Conservation (phyloP, 2,113 vertebrate species). For the Nothoprocta pentlandii region DNA sequence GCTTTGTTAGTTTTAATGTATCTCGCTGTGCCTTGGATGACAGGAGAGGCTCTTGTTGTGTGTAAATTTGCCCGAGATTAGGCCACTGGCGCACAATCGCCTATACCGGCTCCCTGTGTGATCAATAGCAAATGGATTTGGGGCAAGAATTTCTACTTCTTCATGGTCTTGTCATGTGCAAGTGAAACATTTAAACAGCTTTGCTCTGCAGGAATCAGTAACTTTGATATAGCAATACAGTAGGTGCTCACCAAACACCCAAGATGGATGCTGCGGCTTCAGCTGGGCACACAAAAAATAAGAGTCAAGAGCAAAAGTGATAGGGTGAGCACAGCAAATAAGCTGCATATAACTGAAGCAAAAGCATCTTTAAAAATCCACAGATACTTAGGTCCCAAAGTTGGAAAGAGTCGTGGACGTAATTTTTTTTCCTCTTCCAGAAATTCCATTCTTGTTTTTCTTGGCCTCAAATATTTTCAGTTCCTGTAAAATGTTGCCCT, state of each 20-base stretch:
- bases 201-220: constrained; percentile 18
- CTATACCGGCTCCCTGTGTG: background rate
- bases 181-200: constrained; percentile 18
- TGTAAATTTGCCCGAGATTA: constrained; percentile 29
- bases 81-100: background rate
- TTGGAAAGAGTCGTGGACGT: background rate
- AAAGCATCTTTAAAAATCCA: background rate
- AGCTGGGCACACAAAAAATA: background rate
- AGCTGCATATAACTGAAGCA: background rate
- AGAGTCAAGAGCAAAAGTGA: background rate
- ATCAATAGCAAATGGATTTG: background rate
- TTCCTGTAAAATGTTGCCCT: background rate
- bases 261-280: constrained; percentile 4
- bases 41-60: constrained; percentile 56
- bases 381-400: background rate
- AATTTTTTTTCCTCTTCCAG: background rate
- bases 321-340: background rate
- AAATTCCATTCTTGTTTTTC: background rate
- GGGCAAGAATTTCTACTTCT: background rate
- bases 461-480: background rate
- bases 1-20: constrained; percentile 75
- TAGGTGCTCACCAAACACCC: background rate
- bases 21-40: constrained; percentile 52
- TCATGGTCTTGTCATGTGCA: background rate
- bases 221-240: background rate